Evolutionary conservation across 2,888 invertebrate species (phyloP), one percentile per base, ranked within the genome.

Genomic region (Actias luna): DNA sequence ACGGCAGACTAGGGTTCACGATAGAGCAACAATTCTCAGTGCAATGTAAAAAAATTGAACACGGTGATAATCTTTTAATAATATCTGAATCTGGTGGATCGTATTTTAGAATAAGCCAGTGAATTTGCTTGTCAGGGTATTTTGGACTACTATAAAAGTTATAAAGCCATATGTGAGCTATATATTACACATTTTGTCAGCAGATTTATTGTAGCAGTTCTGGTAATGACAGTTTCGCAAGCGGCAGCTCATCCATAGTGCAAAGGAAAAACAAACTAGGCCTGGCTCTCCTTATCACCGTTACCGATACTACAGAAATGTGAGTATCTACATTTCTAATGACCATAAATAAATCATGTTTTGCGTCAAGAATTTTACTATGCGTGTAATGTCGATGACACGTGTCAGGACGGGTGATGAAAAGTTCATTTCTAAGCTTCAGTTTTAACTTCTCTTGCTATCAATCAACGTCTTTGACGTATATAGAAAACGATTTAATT

Each of bases 161-260:
- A 8, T 5, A 33, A 8, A 33, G 5, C 8, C 5, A 33, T 33
- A 33, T 33, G 8, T 33, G 5, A 8, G 8, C 8, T 33, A 33
- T 33, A 33, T 33, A 33, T 33, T 33, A 8, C 33, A 7, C 35
- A 4, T 31, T 12, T 29, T 33, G 64, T 60, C 52, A 52, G 64
- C 79, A 92, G 92, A 68, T 89, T 64, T 89, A 87, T 78, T 86
- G 86, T 74, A 88, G 81, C 60, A 91, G 90, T 67, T 85, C 89
- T 0, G 74, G 91, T 0, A 82, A 75, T 35, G 92, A 88, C 14
- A 91, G 90, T 62, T 71, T 92, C 12, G 70, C 82, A 0, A 91
- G 90, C 62, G 74, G 77, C 0, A 72, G 77, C 0, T 81, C 82
- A 8, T 76, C 76, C 0, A 67, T 75, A 63, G 68, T 80, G 1